These are phyloP conservation scores for Fistularia commersonii DNA, from an alignment of 2,797 vertebrate genomes.

Conservation along the genomic window DNA sequence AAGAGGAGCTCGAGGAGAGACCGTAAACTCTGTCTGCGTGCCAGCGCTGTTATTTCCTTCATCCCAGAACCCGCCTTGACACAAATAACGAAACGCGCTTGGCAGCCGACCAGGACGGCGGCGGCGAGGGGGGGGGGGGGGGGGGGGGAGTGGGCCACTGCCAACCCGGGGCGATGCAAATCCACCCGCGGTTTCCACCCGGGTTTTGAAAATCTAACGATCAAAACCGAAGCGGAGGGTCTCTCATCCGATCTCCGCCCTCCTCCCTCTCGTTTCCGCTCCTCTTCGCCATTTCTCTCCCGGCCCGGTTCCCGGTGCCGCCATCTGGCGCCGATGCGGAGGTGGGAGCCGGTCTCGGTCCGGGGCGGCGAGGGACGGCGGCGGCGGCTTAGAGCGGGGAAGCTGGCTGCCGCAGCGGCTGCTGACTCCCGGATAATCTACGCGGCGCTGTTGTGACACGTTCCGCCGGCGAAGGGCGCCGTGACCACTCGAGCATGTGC, in stretches of 20 bases:
- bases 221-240: slow-evolving; percentile 56
- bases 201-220: slow-evolving; percentile 72
- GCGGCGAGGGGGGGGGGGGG: slow-evolving; percentile 62
- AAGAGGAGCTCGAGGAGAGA: slow-evolving; percentile 30
- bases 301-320: slow-evolving; percentile 41
- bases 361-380: slow-evolving; percentile 33
- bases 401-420: slow-evolving; percentile 39
- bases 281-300: slow-evolving; percentile 16
- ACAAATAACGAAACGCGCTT: slow-evolving; percentile 73
- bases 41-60: slow-evolving; percentile 69
- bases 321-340: slow-evolving; percentile 65
- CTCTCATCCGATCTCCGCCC: slow-evolving; percentile 47
- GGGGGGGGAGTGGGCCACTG: slow-evolving; percentile 69
- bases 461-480: slow-evolving; percentile 59
- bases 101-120: slow-evolving; percentile 65
- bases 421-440: slow-evolving; percentile 64
- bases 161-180: slow-evolving; percentile 76
- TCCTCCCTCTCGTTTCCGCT: slow-evolving; percentile 33
- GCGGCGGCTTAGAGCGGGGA: slow-evolving; percentile 41
- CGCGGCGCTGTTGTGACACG: slow-evolving; percentile 48
- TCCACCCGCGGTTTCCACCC: slow-evolving; percentile 58
- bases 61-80: slow-evolving; percentile 67
- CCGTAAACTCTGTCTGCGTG: slow-evolving; percentile 51
- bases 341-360: slow-evolving; percentile 55
- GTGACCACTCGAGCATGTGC: slow-evolving; percentile 68